Evolutionary conservation across 2,888 invertebrate species (phyloP), one percentile per base, ranked within the genome.

Genomic region (Temnothorax rugatulus): DNA sequence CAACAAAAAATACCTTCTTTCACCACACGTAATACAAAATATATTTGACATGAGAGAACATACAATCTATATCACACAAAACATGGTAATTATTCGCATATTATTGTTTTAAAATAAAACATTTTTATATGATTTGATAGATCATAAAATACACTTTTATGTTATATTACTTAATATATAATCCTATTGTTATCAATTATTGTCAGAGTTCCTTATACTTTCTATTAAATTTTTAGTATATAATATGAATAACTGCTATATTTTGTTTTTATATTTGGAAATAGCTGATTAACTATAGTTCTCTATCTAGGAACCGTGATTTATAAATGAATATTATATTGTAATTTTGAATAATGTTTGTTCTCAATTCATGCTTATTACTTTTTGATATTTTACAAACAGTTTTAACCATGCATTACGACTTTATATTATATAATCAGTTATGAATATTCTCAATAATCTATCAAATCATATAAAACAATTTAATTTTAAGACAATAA

Each of bases 11-110:
- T 87, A 86, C 87, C 87, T 91, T 91, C 89, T 90, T 91, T 90
- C 86, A 91, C 89, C 90, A 91, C 89, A 86, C 82, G 61, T 64
- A 94, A 89, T 87, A 68, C 15, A 73, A 73, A 68, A 77, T 34
- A 34, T 15, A 63, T 38, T 9, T 44, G 4, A 34, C 34, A 34
- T 34, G 7, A 44, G 4, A 47, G 29, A 44, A 47, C 38, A 5
- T 68, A 29, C 15, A 21, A 34, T 50, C 29, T 50, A 11, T 68
- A 9, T 68, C 15, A 38, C 18, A 52, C 7, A 47, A 13, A 47
- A 9, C 8, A 1, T 21, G 25, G 2, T 13, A 5, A 57, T 25
- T 57, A 34, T 2, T 34, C 9, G 3, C 34, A 29, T 7, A 59
- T 61, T 29, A 59, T 29, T 34, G 11, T 29, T 8, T 57, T 18